Percentiles rank a stretch among this genome's conserved stretches.
phyloP scores from a whole-genome alignment of 2,888 invertebrate species.

The Cephus spinipes region DNA sequence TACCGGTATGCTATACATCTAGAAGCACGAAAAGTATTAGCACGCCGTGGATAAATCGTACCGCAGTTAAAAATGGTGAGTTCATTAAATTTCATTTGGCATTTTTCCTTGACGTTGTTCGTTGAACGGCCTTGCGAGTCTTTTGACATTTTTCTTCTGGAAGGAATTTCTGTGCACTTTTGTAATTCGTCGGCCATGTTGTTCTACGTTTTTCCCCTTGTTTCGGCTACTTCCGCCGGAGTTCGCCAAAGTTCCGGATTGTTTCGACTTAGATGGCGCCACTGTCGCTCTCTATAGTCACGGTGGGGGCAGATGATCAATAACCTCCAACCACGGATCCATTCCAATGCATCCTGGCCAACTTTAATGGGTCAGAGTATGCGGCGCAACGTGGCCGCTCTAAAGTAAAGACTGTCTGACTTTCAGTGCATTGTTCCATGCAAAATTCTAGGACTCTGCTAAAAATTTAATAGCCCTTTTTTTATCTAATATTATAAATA shows the following conservation, averaged over 20 bases:
- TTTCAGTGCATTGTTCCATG: not conserved
- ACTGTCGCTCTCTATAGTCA: not conserved
- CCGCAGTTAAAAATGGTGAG: conserved; percentile 17
- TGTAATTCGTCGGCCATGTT: not conserved
- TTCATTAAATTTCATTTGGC: not conserved
- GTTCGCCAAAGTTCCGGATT: not conserved
- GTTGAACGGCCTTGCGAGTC: not conserved
- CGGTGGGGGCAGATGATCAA: not conserved
- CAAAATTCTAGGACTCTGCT: not conserved
- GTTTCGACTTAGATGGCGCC: not conserved
- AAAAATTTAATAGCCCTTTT: not conserved
- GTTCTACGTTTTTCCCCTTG: not conserved
- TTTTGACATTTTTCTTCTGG: not conserved
- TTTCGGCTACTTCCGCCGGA: not conserved
- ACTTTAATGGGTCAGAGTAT: not conserved
- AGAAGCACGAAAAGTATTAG: conserved; percentile 8
- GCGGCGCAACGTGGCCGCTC: not conserved
- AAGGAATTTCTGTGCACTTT: not conserved
- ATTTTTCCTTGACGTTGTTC: not conserved
- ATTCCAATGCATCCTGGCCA: not conserved
- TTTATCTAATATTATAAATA: not conserved
- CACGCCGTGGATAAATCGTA: conserved; percentile 9
- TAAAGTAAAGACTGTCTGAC: not conserved
- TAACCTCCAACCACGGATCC: not conserved
- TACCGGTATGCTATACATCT: conserved; percentile 7